phyloP scores from a whole-genome alignment of 2,888 invertebrate genomes.

The Aphodius granarius region DNA sequence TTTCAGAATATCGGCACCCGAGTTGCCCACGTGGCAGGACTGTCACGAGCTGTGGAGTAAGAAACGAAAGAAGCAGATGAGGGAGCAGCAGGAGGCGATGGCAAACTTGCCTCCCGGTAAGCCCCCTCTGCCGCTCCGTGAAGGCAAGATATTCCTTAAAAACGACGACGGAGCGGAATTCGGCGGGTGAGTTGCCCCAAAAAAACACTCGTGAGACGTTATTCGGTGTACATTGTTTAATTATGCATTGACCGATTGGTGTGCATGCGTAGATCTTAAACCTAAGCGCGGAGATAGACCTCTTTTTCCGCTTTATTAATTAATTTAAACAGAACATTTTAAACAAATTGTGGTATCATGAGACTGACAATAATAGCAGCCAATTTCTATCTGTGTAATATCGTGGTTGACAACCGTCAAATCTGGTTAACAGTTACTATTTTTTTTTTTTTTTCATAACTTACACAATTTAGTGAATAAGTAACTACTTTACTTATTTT shows the following conservation, averaged over 20 bases:
- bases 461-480: neutral
- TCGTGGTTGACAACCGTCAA: neutral
- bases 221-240: neutral
- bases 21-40: conserved; percentile 94
- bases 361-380: neutral
- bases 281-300: too few species aligned
- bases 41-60: conserved; percentile 99
- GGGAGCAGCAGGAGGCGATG: conserved; percentile 70
- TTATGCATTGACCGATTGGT: neutral
- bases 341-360: neutral
- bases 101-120: conserved; percentile 54
- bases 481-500: neutral
- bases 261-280: neutral
- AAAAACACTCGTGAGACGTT: neutral
- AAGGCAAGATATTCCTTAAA: conserved; percentile 42
- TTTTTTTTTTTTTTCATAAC: neutral
- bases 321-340: neutral
- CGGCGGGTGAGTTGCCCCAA: conserved; percentile 58
- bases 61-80: conserved; percentile 81
- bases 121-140: conserved; percentile 41
- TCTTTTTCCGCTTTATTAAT: neutral
- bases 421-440: neutral
- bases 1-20: conserved; percentile 77
- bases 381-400: neutral
- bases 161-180: conserved; percentile 57